These are phyloP conservation scores for Otocyon megalotis DNA, from an alignment of 2,113 vertebrate genomes.

Conservation along the genomic window DNA sequence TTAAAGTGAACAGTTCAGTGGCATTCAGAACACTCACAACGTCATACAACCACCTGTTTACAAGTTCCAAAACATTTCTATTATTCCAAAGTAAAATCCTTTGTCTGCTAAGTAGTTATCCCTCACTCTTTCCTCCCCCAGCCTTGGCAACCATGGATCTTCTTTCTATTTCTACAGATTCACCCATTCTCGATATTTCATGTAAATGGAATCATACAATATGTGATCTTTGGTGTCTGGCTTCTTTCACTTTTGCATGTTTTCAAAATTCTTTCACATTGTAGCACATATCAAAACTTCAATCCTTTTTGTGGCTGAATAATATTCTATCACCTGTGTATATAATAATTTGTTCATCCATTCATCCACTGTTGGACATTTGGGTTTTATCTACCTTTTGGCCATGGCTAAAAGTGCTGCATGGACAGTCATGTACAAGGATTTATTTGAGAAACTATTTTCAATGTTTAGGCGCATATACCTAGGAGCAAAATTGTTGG, in stretches of 20 bases:
- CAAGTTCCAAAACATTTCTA: not conserved
- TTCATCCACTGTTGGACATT: not conserved
- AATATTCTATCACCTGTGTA: not conserved
- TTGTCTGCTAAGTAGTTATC: not conserved
- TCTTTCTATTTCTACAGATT: not conserved
- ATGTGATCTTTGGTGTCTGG: not conserved
- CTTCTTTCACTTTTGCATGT: not conserved
- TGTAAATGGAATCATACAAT: not conserved
- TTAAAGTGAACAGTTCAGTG: not conserved
- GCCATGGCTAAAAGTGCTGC: not conserved
- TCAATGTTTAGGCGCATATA: not conserved
- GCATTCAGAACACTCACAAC: no score
- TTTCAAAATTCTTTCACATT: not conserved
- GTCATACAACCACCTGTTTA: not conserved
- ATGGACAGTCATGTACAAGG: not conserved
- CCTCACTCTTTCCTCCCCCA: not conserved
- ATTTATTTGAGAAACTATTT: not conserved
- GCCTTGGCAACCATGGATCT: not conserved
- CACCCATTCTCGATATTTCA: not conserved
- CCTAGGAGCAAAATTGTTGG: not conserved
- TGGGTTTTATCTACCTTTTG: not conserved
- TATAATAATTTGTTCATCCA: not conserved
- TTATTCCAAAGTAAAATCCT: not conserved
- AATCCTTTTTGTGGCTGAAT: not conserved
- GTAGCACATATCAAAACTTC: not conserved